Base-by-base conservation (phyloP, 2,888 invertebrate species). In the Scelioninae gen. 1 region DNA sequence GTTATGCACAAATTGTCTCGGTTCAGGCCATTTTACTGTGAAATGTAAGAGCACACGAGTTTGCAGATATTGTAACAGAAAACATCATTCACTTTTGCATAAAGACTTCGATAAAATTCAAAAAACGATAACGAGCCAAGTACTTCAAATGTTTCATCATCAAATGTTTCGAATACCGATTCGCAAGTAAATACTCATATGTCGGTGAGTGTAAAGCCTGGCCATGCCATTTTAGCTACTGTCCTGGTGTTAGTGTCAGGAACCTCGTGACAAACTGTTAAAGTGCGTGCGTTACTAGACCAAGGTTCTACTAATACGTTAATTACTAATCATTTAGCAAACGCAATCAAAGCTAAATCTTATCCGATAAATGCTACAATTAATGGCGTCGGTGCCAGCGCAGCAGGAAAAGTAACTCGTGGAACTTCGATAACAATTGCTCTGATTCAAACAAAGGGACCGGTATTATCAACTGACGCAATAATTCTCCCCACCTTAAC, bases 241-340 rank as follows among this genome's bases (percentile, higher is more conserved):
- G 72, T 55, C 0, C 34, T 43, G 32, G 72, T 72, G 0, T 5
- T 7, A 0, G 53, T 72, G 6, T 15, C 45, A 0, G n/a, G 53
- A 0, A 5, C 60, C 0, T 29, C 51, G 0, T 8, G 16, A 7
- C 40, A 40, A 5, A 9, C 7, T 6, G 15, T 13, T 0, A 32
- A 40, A 11, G 53, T 72, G 0, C 43, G 72, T 0, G 62, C 53
- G 0, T 53, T 72, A 23, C 23, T 72, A n/a, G 72, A 72, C 34
- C 72, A 62, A 15, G 72, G 72, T 0, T 72, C 72, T 0, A 72
- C 72, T 0, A 31, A 63, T 16, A 32, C 72, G 3, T 16, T 72
- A 0, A 13, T 53, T 0, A 49, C 51, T 1, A 11, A 2, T 0
- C 9, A 34, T 1, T 1, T 60, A 5, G 29, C 13, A 1, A n/a